A percentile compares a stretch with the other conserved stretches of the same genome.
Evolutionary conservation across 1,140 invertebrate genomes (phyloP).

Genomic region (Polypedilum vanderplanki): DNA sequence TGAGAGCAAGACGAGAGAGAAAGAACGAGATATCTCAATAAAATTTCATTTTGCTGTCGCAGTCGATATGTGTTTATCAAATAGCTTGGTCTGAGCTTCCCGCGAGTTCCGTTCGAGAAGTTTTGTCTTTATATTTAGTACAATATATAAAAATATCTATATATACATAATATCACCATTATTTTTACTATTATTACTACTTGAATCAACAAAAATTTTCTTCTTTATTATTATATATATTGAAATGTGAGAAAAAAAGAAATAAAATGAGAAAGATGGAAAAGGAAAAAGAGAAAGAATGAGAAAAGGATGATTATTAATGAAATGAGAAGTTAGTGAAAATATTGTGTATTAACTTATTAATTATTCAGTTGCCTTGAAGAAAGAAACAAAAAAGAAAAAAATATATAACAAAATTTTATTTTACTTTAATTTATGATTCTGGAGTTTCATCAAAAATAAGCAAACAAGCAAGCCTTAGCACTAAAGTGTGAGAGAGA

Average conservation of each 20-base stretch:
- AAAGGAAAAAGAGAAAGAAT: neutral
- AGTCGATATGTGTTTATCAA: constrained; percentile 27
- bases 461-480: too few species aligned
- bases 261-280: neutral
- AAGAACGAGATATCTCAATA: constrained; percentile 24
- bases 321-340: constrained; percentile 8
- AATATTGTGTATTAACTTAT: neutral
- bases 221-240: neutral
- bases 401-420: neutral
- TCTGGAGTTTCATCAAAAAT: too few species aligned
- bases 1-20: neutral
- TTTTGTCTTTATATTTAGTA: neutral
- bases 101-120: neutral
- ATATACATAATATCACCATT: neutral
- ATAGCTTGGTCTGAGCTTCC: constrained; percentile 3
- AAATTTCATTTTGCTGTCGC: constrained; percentile 11
- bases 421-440: too few species aligned
- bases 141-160: neutral
- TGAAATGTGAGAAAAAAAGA: neutral
- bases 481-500: too few species aligned
- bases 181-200: neutral
- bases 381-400: neutral
- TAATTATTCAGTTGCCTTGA: constrained; percentile 8
- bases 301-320: neutral
- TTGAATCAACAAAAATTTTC: neutral